Conservation (phyloP, 2,888 invertebrate genomes). For the Nemapogon koenigi region DNA sequence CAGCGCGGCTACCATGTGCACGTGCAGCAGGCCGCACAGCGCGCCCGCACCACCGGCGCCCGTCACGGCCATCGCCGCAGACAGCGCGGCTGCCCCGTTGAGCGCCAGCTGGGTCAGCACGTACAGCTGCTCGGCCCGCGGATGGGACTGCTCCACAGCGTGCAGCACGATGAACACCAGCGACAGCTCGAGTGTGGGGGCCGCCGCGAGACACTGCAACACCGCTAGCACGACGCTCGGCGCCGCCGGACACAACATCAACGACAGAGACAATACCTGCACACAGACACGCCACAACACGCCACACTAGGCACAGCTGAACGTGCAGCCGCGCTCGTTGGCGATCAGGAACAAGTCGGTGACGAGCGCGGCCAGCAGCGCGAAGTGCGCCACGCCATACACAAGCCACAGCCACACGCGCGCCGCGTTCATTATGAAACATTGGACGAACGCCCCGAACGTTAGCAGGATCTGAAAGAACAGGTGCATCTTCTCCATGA, state of each 20-base stretch:
- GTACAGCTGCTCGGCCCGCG: conserved; percentile 46
- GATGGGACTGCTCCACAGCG: conserved; percentile 47
- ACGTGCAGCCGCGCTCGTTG: conserved; percentile 55
- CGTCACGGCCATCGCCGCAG: conserved; percentile 26
- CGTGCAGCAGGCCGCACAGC: conserved; percentile 45
- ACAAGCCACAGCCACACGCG: conserved; percentile 49
- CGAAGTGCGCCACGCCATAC: conserved; percentile 48
- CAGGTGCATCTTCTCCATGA: conserved; percentile 58
- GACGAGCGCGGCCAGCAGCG: conserved; percentile 36
- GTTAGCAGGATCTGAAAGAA: conserved; percentile 57
- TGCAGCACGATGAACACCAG: conserved; percentile 43
- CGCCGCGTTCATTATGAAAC: conserved; percentile 46
- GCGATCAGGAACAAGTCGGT: conserved; percentile 52
- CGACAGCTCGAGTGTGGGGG: conserved; percentile 49
- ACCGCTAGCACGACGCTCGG: neutral
- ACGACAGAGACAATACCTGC: neutral
- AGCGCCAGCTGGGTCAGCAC: conserved; percentile 29
- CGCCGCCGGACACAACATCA: neutral
- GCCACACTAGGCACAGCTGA: conserved; percentile 51
- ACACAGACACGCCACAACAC: no score
- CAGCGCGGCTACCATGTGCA: conserved; percentile 44
- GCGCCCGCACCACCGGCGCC: conserved; percentile 33
- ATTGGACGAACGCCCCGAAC: conserved; percentile 53
- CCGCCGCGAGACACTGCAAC: conserved; percentile 40
- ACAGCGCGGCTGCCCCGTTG: conserved; percentile 27